These are phyloP conservation scores for Lophura nycthemera DNA, from an alignment of 2,113 vertebrate species.

Conservation along the genomic window DNA sequence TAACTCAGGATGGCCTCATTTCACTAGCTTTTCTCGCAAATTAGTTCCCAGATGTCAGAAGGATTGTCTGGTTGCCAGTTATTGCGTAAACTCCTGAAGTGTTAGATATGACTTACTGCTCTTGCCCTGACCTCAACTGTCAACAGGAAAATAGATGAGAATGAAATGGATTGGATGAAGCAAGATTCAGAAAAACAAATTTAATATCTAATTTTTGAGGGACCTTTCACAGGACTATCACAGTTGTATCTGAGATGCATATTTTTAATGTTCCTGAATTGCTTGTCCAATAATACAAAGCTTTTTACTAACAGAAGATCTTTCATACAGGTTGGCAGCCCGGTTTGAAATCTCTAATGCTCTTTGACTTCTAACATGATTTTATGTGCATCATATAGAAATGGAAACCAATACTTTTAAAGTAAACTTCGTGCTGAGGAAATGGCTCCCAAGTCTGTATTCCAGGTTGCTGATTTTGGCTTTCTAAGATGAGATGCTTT, in stretches of 20 bases:
- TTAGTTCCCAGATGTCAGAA: constrained; percentile 66
- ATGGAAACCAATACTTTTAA: background rate
- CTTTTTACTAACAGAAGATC: background rate
- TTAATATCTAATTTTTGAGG: constrained; percentile 26
- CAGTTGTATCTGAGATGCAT: background rate
- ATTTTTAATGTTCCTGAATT: background rate
- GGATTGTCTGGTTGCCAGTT: constrained; percentile 31
- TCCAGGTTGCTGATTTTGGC: background rate
- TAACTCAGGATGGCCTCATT: constrained; percentile 60
- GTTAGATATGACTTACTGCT: constrained; percentile 47
- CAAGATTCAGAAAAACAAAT: constrained; percentile 39
- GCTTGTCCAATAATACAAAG: background rate
- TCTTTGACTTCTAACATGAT: background rate
- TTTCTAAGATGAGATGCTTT: background rate
- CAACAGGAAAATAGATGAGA: constrained; percentile 42
- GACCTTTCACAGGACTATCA: background rate
- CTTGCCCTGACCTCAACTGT: constrained; percentile 57
- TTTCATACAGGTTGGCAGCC: background rate
- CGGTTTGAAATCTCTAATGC: background rate
- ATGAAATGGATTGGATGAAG: constrained; percentile 31
- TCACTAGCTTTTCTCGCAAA: constrained; percentile 53
- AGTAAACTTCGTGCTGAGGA: background rate
- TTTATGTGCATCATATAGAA: background rate
- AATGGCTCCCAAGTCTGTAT: background rate
- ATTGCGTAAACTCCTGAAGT: constrained; percentile 57